Base-by-base conservation (phyloP, 2,888 invertebrate genomes). In the Leptopilina syphax region DNA sequence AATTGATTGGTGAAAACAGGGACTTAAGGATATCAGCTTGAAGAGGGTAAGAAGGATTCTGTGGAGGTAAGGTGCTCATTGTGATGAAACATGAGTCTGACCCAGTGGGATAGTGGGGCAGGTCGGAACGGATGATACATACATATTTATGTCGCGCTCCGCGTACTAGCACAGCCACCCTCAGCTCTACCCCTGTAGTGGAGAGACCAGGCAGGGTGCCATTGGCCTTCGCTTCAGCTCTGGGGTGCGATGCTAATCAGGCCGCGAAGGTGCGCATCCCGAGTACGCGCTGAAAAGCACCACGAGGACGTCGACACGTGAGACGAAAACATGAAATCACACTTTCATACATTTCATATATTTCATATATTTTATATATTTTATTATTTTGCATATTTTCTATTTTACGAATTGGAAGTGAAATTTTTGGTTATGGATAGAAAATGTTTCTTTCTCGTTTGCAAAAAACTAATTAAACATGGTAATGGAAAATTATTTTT, bases 61-160 rank as follows among this genome's bases (percentile, higher is more conserved):
- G 34, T 34, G 79, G 79, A 79, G 82, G 80, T 83, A 83, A 84
- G 82, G 82, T 80, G 81, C 84, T 84, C 84, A 84, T 84, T 84
- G 83, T 83, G 84, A 84, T 83, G 84, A 92, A 89, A 89, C 91
- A 91, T 91, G 92, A 90, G 91, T 91, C 91, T 90, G 91, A 91
- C 91, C 92, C 88, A 92, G 89, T 92, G 89, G 90, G 89, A 88
- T 90, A 91, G 91, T 91, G 89, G 91, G 90, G 90, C 90, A 91
- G 90, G 90, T 90, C 91, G 88, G 89, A 88, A 85, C 87, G 89
- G 91, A 90, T 91, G 91, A 91, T 91, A 91, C 90, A 89, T 90
- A 91, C 91, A 91, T 91, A 91, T 91, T 91, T 91, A 91, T 91
- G 90, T 89, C 91, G 91, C 89, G 90, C 90, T 87, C 84, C 87